phyloP scores from a whole-genome alignment of 1,140 invertebrate species.

The Bombus haemorrhoidalis region DNA sequence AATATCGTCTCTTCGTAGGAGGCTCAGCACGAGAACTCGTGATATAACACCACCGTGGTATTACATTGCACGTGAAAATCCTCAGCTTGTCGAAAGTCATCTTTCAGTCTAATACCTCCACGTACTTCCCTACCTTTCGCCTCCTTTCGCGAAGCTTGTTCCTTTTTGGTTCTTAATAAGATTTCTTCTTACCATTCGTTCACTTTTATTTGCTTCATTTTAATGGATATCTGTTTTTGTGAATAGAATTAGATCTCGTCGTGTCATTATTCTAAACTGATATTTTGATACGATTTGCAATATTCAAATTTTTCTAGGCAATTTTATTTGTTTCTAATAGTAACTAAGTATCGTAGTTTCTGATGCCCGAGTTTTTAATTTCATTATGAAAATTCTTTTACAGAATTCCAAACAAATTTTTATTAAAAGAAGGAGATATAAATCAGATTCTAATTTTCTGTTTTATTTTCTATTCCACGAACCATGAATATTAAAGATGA shows the following conservation, averaged over 20 bases:
- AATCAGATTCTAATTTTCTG: too few relatives aligned
- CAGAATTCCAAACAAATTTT: too few relatives aligned
- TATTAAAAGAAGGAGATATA: too few relatives aligned
- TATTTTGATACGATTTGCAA: background rate
- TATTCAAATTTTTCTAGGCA: too few relatives aligned
- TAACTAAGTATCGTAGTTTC: too few relatives aligned
- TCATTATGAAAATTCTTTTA: too few relatives aligned
- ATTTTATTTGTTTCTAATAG: too few relatives aligned
- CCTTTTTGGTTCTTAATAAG: too few relatives aligned
- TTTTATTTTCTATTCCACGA: too few relatives aligned
- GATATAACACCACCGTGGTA: slow-evolving; percentile 63
- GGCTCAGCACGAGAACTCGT: slow-evolving; percentile 42
- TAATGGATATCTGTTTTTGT: rapidly evolving
- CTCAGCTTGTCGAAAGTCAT: slow-evolving; percentile 13
- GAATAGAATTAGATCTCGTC: background rate
- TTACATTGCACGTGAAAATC: slow-evolving; percentile 55
- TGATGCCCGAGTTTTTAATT: too few relatives aligned
- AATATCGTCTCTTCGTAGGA: slow-evolving; percentile 69
- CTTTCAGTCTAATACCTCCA: background rate
- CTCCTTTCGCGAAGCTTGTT: background rate
- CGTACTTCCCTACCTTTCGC: background rate
- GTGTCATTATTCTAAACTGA: background rate
- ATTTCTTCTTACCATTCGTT: background rate
- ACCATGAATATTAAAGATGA: too few relatives aligned
- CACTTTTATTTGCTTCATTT: background rate